A percentile compares a stretch with the other conserved stretches of the same genome.
phyloP scores from a whole-genome alignment of 2,888 invertebrate genomes.

The Adineta ricciae region DNA sequence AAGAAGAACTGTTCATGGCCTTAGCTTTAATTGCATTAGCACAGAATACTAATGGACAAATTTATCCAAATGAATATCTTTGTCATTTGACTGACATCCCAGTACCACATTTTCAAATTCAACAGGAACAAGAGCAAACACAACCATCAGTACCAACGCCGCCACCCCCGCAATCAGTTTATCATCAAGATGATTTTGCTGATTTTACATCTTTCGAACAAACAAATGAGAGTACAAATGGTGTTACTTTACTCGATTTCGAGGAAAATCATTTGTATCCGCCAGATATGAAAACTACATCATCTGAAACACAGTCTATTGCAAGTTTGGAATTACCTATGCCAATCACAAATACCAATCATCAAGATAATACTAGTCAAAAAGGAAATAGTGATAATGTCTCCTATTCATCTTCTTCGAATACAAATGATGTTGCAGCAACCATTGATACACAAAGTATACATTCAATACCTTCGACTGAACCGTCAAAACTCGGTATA shows the following conservation, averaged over 20 bases:
- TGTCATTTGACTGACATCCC: background rate
- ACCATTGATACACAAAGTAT: background rate
- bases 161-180: background rate
- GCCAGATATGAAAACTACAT: background rate
- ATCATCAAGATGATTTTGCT: conserved; percentile 10
- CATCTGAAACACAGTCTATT: background rate
- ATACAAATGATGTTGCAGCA: background rate
- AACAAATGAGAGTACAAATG: background rate
- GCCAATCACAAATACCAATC: background rate
- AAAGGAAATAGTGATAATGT: background rate
- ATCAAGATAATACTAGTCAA: conserved; percentile 14
- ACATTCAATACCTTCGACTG: background rate
- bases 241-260: background rate
- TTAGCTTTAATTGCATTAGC: conserved; percentile 52
- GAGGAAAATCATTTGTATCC: background rate
- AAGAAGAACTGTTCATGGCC: conserved; percentile 51
- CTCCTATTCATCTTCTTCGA: background rate
- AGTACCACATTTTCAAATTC: background rate
- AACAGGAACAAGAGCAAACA: background rate
- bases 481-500: background rate
- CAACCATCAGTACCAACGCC: background rate
- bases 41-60: conserved; percentile 44
- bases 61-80: background rate
- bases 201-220: background rate
- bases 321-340: background rate